Evolutionary conservation across 1,140 invertebrate genomes (phyloP).

Genomic region (Zaprionus vittiger): DNA sequence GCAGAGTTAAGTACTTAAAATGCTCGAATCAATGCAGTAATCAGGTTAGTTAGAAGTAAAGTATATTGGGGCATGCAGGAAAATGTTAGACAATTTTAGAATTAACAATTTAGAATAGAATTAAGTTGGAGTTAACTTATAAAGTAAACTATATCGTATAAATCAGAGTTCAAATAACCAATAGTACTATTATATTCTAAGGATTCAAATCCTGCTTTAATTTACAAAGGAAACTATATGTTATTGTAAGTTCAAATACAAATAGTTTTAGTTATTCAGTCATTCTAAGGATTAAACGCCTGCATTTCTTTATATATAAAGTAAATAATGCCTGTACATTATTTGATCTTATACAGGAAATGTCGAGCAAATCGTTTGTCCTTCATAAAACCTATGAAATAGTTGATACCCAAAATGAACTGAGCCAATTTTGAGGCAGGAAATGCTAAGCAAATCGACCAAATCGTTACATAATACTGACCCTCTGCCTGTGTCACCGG

Average conservation of each 20-base stretch:
- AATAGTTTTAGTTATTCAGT: neutral
- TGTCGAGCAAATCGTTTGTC: slow-evolving; percentile 12
- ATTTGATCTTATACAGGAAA: neutral
- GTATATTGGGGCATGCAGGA: neutral
- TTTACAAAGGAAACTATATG: too few species aligned
- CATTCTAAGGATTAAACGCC: neutral
- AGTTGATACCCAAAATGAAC: neutral
- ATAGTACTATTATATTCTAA: neutral
- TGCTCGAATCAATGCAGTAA: slow-evolving; percentile 18
- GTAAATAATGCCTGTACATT: neutral
- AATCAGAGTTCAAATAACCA: slow-evolving; percentile 1
- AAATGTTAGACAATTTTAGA: neutral
- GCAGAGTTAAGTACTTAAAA: slow-evolving; percentile 13
- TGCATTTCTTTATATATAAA: neutral
- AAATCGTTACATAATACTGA: slow-evolving; percentile 45
- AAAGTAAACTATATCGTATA: neutral
- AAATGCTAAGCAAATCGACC: slow-evolving; percentile 65
- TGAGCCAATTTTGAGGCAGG: slow-evolving; percentile 47
- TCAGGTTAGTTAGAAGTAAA: neutral
- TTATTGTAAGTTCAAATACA: neutral
- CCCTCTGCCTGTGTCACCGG: slow-evolving; percentile 2
- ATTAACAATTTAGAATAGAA: too few species aligned
- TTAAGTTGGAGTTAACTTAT: too few species aligned
- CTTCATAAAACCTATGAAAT: slow-evolving; percentile 12
- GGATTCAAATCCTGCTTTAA: neutral